Percentiles rank a stretch among this genome's conserved stretches.
These are phyloP conservation scores for Drosophila subpulchrella DNA, from an alignment of 1,140 invertebrate species.

Conservation along the genomic window DNA sequence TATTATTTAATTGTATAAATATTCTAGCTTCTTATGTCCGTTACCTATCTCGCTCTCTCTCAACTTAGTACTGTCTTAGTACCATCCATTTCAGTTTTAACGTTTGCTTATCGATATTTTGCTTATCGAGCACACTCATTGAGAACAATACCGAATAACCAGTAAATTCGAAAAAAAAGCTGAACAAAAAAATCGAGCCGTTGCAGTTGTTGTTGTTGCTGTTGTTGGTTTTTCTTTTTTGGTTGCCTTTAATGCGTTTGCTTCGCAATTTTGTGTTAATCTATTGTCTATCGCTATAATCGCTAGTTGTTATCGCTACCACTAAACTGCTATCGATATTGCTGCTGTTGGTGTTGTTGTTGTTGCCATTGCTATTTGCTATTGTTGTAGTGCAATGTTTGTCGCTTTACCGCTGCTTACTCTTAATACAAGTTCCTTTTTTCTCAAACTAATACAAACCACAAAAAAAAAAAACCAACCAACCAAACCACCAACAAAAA, in stretches of 20 bases:
- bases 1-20: constrained; percentile 20
- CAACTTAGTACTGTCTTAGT: constrained; percentile 28
- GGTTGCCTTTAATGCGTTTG: constrained; percentile 27
- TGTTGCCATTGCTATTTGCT: constrained; percentile 14
- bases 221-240: constrained; percentile 20
- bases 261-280: constrained; percentile 21
- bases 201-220: constrained; percentile 24
- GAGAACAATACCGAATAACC: constrained; percentile 27
- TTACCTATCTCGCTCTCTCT: constrained; percentile 22
- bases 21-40: constrained; percentile 46
- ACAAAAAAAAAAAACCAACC: constrained; percentile 8
- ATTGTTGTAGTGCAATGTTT: constrained; percentile 41
- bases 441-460: constrained; percentile 30
- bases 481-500: constrained; percentile 18
- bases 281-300: constrained; percentile 33
- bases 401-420: constrained; percentile 41
- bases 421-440: constrained; percentile 51
- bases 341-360: constrained; percentile 22
- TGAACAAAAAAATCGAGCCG: constrained; percentile 10
- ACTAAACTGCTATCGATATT: constrained; percentile 29
- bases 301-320: constrained; percentile 30
- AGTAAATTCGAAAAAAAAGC: background rate
- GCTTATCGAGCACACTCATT: constrained; percentile 48
- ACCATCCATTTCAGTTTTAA: constrained; percentile 35
- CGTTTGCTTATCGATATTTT: constrained; percentile 24